Base-by-base conservation (phyloP, 2,113 vertebrate genomes). In the Mastomys natalensis region DNA sequence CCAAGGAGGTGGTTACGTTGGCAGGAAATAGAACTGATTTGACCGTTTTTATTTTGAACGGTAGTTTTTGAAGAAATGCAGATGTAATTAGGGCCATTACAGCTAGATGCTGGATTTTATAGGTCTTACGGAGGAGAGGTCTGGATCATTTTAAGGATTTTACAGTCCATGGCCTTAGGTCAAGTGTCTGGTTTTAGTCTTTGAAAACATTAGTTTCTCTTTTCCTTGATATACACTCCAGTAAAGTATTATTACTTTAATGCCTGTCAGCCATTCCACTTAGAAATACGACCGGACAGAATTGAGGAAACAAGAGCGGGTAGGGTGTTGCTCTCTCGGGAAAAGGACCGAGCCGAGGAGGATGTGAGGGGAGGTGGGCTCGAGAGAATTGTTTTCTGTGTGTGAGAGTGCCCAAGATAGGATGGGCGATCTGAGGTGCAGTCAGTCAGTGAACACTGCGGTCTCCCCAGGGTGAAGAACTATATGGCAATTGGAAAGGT, bases 181-280 rank as follows among this genome's bases (percentile, higher is more conserved):
- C 92, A 92, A 94, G 95, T 92, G 88, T 97, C 96, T 98, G 96
- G 95, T 92, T 97, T 93, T 92, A 90, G 95, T 97, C 92, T 95
- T 89, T 74, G 53, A 73, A 77, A 97, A 93, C 8, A 10, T 58
- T 81, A 90, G 72, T 92, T 96, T 97, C 95, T 31, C 77, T 89
- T 91, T 89, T 90, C 89, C 81, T 84, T 70, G 88, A 95, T 91
- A 87, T 40, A 70, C 72, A 78, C 66, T 72, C 93, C 55, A 80
- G 81, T 31, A 60, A 87, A 97, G 81, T 77, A 82, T 60, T 96
- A 88, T 60, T 81, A n/a, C 90, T 92, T 89, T 93, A 93, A 93
- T 85, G 62, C 90, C 95, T 93, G 95, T 97, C 88, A 95, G 88
- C 96, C 72, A 10, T 76, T 93, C 78, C 2, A 1, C 76, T 92